A percentile compares a stretch with the other conserved stretches of the same genome.
These are phyloP conservation scores for Pyrgus malvae DNA, from an alignment of 2,888 invertebrate genomes.

Conservation along the genomic window DNA sequence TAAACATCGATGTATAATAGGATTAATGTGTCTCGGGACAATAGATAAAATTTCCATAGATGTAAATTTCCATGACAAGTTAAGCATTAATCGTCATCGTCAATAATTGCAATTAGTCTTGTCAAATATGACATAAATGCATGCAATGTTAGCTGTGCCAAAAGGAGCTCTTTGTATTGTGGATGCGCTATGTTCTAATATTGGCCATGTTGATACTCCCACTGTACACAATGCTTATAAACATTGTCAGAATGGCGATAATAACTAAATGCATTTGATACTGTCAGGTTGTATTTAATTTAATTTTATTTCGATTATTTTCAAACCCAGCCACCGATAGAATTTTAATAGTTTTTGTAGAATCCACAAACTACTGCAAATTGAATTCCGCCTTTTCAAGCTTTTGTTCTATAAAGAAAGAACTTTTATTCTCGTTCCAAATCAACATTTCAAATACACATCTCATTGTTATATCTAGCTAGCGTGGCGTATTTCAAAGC, in stretches of 20 bases:
- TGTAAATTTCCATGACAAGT: neutral
- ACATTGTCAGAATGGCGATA: conserved; percentile 17
- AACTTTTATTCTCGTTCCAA: neutral
- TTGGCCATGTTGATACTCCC: conserved; percentile 7
- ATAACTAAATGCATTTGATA: conserved; percentile 9
- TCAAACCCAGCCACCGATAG: neutral
- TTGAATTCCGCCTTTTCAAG: conserved; percentile 5
- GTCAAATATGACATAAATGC: conserved; percentile 8
- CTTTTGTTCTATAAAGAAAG: conserved; percentile 5
- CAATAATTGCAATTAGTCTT: neutral
- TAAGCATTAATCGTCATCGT: no score
- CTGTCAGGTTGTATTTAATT: neutral
- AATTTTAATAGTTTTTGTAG: neutral
- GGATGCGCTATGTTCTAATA: conserved; percentile 10
- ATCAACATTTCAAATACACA: conserved; percentile 5
- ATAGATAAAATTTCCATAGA: no score
- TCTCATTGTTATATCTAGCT: neutral
- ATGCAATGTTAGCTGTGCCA: conserved; percentile 8
- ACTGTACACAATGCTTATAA: conserved; percentile 8
- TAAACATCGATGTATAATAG: no score
- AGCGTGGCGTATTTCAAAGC: neutral
- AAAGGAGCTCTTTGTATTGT: no score
- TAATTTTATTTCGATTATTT: no score
- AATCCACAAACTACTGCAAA: neutral
- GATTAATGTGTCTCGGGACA: no score